A percentile compares a stretch with the other conserved stretches of the same genome.
Evolutionary conservation across 2,888 invertebrate genomes (phyloP).

Genomic region (Aphelenchoides bicaudatus): DNA sequence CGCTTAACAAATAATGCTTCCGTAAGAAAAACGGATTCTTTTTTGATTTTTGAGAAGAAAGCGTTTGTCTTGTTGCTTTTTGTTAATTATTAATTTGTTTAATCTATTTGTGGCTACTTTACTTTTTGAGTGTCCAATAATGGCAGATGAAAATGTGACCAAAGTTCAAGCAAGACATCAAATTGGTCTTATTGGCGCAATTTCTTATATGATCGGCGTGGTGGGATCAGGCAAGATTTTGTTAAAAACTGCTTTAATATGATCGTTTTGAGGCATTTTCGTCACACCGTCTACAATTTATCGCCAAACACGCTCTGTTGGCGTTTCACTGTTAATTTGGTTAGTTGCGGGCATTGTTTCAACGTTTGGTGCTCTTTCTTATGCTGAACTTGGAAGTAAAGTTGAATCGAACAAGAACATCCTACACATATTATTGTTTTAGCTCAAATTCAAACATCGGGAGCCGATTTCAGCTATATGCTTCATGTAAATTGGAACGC

Average conservation of each 20-base stretch:
- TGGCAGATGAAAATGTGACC: neutral
- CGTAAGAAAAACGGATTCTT: no score
- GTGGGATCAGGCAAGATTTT: neutral
- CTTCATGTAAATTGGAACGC: slow-evolving; percentile 27
- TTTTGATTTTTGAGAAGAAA: no score
- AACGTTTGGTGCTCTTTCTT: slow-evolving; percentile 27
- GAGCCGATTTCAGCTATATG: slow-evolving; percentile 29
- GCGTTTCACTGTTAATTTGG: slow-evolving; percentile 26
- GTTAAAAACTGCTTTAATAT: no score
- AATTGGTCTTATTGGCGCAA: slow-evolving; percentile 4
- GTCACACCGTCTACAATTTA: neutral
- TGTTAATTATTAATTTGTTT: neutral
- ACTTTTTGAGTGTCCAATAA: neutral
- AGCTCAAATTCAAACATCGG: slow-evolving; percentile 16
- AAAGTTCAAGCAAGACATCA: neutral
- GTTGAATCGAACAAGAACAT: no score
- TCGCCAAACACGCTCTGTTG: slow-evolving; percentile 7
- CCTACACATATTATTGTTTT: neutral
- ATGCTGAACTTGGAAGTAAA: slow-evolving; percentile 25
- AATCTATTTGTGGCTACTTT: neutral
- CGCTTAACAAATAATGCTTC: no score
- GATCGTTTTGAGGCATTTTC: neutral
- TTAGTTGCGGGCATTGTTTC: slow-evolving; percentile 19
- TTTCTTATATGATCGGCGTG: slow-evolving; percentile 5
- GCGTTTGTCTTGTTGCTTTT: no score